A percentile compares a stretch with the other conserved stretches of the same genome.
Conservation (phyloP, 2,113 vertebrate genomes). For the Percopsis transmontana region DNA sequence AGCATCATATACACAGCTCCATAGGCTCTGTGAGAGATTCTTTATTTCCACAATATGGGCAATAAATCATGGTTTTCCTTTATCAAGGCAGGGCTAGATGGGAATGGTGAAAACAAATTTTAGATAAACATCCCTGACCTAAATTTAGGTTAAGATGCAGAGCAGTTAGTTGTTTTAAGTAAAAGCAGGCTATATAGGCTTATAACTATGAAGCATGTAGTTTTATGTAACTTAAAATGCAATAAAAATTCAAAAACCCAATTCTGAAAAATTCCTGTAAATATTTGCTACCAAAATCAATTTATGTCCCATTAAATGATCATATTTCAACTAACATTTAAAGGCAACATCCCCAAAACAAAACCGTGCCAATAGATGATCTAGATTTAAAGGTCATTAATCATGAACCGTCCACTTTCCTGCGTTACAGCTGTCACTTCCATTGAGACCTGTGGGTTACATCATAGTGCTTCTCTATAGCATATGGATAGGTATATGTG, state of each 20-base stretch:
- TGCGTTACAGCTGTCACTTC: constrained; percentile 6
- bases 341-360: neutral
- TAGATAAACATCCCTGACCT: neutral
- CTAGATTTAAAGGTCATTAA: neutral
- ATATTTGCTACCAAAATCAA: too few species aligned
- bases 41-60: neutral
- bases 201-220: too few species aligned
- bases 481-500: constrained; percentile 52
- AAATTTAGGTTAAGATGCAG: neutral
- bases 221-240: too few species aligned
- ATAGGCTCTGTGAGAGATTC: constrained; percentile 25
- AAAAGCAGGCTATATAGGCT: too few species aligned
- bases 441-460: constrained; percentile 28
- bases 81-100: neutral
- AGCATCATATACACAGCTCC: constrained; percentile 24
- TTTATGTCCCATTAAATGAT: too few species aligned
- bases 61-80: neutral
- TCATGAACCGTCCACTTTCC: constrained; percentile 8
- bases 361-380: neutral
- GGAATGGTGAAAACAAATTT: constrained; percentile 33
- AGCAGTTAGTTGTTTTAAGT: neutral
- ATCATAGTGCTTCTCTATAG: constrained; percentile 24
- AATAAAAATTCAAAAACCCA: too few species aligned
- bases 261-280: too few species aligned
- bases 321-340: neutral